Conservation (phyloP, 2,113 vertebrate species). For the Malurus cyaneus region DNA sequence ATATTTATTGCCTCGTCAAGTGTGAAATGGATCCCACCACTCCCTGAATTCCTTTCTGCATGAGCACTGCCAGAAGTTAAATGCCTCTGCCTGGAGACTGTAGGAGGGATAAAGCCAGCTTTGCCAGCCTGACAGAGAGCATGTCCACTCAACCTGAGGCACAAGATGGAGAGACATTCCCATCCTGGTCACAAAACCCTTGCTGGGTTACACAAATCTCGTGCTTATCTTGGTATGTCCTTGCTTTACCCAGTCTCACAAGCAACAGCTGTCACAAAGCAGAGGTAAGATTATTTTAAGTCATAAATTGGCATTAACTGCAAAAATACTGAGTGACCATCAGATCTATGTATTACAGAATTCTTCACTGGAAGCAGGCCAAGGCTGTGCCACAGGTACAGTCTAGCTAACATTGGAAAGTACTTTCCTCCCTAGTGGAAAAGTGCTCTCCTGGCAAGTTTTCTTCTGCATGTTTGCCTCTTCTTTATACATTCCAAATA, state of each 20-base stretch:
- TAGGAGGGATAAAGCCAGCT: neutral
- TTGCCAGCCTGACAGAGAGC: neutral
- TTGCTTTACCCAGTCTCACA: neutral
- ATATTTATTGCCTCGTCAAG: neutral
- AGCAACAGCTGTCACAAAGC: neutral
- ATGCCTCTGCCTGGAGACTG: neutral
- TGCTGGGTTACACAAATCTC: neutral
- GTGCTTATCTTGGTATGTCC: neutral
- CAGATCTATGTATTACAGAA: neutral
- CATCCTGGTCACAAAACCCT: neutral
- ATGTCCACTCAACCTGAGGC: neutral
- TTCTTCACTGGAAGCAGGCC: neutral
- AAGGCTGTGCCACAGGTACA: neutral
- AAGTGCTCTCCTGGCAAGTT: neutral
- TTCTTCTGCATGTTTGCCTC: neutral
- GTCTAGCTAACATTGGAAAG: neutral
- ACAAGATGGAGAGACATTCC: neutral
- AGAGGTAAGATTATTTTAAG: neutral
- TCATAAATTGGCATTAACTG: neutral
- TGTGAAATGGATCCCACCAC: neutral
- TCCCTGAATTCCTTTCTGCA: conserved; percentile 26
- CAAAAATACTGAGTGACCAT: neutral
- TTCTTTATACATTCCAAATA: neutral
- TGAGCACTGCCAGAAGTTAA: neutral
- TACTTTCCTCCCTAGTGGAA: neutral